Conservation (phyloP, 2,888 invertebrate species). For the Dryocosmus kuriphilus region DNA sequence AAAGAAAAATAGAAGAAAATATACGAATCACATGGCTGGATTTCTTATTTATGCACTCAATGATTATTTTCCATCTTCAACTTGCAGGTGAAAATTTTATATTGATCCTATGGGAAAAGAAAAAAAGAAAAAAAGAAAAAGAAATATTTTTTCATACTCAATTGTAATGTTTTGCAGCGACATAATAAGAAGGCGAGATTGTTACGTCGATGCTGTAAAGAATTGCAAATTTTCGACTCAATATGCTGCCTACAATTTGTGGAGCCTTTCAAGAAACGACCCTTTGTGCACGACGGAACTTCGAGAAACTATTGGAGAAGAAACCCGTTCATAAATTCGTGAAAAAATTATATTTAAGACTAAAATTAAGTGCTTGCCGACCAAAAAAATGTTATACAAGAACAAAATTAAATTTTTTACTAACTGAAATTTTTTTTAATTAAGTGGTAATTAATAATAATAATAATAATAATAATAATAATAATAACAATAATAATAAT, state of each 20-base stretch:
- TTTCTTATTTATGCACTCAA: neutral
- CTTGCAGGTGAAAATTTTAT: neutral
- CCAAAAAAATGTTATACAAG: no score
- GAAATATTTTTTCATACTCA: neutral
- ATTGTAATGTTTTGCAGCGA: neutral
- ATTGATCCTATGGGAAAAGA: no score
- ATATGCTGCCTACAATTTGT: conserved; percentile 1
- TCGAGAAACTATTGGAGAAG: neutral
- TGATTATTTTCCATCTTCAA: neutral
- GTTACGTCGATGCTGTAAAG: neutral
- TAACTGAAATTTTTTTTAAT: no score
- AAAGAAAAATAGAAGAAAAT: neutral
- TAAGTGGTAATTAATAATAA: no score
- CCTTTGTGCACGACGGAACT: neutral
- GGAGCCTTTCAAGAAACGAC: neutral
- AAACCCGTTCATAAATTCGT: neutral
- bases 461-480: no score
- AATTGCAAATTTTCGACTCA: neutral
- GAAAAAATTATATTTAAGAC: neutral
- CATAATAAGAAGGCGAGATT: neutral
- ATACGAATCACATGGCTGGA: neutral
- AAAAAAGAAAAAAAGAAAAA: no score
- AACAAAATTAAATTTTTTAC: no score
- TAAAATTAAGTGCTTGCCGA: no score
- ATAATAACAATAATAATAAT: no score